Base-by-base conservation (phyloP, 2,113 vertebrate genomes). In the Tachycineta bicolor region DNA sequence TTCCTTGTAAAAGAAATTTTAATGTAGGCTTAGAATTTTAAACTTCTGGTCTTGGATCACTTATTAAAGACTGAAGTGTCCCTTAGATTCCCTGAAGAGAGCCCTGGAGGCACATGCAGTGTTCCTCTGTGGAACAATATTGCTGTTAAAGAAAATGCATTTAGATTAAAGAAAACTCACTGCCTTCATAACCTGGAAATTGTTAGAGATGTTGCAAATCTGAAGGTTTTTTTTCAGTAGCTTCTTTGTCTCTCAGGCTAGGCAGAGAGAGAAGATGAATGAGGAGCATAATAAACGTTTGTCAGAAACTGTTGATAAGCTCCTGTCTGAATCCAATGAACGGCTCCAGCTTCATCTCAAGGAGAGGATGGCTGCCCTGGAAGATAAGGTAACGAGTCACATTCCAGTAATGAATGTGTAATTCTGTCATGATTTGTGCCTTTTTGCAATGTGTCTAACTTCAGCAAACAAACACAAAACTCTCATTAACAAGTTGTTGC, bases 231-330 rank as follows among this genome's bases (percentile, higher is more conserved):
- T 34, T 60, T 81, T 95, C 68, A 95, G 49, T 55, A 68, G 69
- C 44, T 83, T 77, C 74, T 91, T 4, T 83, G 24, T 76, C 8
- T 74, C 37, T 22, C 33, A 99, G 99, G 99, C 99, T 9, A 98
- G 99, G 58, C 99, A 99, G 97, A 98, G 99, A 86, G 99, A 99
- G 89, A 99, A 99, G 97, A 99, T 99, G 99, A 99, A 99, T 15
- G 99, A 99, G 90, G 99, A 99, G 53, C 99, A 99, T 91, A 99
- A 99, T 84, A 99, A 99, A 79, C 99, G 99, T 28, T 97, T 99
- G 70, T 99, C 99, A 5, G 99, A 99, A 89, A 99, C 99, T 0
- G 99, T 99, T 47, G 99, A 99, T 97, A 99, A 98, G 89, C 98
- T 99, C 22, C 98, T 99, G 8, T 99, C 99, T 0, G 99, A 99